These are phyloP conservation scores for Hylia prasina DNA, from an alignment of 2,113 vertebrate genomes.

Conservation along the genomic window DNA sequence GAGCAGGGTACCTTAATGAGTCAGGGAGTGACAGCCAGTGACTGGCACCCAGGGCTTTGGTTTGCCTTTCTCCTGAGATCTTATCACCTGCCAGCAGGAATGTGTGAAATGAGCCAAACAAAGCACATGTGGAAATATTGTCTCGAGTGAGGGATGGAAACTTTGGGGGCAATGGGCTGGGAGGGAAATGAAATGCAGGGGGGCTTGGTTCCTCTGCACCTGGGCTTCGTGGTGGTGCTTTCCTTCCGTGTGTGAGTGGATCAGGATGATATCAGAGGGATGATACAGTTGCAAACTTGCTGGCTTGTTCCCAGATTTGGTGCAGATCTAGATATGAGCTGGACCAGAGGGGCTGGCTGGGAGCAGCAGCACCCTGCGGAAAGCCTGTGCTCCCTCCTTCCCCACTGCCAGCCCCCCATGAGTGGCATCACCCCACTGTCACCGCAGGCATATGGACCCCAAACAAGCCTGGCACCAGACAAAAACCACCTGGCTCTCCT, in stretches of 20 bases:
- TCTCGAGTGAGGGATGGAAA: not conserved
- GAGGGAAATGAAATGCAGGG: not conserved
- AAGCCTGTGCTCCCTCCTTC: not conserved
- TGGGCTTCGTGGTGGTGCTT: not conserved
- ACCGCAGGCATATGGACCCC: not conserved
- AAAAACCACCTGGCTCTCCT: not conserved
- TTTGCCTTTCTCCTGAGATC: conserved; percentile 46
- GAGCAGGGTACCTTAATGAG: not conserved
- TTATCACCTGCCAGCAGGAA: conserved; percentile 24
- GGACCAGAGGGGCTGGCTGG: not conserved
- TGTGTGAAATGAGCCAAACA: conserved; percentile 30
- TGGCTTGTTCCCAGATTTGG: not conserved
- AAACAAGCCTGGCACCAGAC: not conserved
- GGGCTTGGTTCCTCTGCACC: not conserved
- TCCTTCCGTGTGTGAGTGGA: not conserved
- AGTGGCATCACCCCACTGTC: not conserved
- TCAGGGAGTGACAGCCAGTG: not conserved
- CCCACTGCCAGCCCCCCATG: rapidly evolving
- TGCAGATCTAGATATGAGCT: rapidly evolving
- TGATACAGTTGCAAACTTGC: rapidly evolving
- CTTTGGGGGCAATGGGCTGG: not conserved
- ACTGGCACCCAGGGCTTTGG: not conserved
- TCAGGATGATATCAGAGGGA: not conserved
- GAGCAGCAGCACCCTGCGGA: not conserved
- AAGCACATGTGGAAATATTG: not conserved